Base-by-base conservation (phyloP, 2,888 invertebrate genomes). In the Orthosia gracilis region DNA sequence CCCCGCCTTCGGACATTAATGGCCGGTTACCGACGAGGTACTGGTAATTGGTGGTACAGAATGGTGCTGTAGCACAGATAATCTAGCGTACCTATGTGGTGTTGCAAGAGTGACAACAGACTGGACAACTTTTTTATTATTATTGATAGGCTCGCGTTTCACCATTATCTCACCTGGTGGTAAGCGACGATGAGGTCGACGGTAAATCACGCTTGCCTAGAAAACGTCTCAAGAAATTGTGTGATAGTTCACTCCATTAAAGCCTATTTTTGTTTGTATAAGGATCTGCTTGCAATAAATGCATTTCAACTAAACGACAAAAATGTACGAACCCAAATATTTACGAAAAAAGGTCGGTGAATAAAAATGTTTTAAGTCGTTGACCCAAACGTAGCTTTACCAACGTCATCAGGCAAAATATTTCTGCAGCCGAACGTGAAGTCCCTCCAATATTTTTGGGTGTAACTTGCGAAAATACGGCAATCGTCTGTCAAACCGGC, bases 401-500 rank as follows among this genome's bases (percentile, higher is more conserved):
- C 26, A 23, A 81, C 82, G 65, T 75, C 64, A 75, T 26, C 18
- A 7, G 49, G 55, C n/a, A 66, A 65, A 55, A 66, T 58, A 59
- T 26, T 49, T 59, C 17, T 21, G 52, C 47, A 40, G 47, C 15
- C 47, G 55, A 66, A 66, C 66, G 75, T 55, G 80, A 47, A 59
- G 40, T 1, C 23, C 23, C 63, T 52, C 23, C 47, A 2, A 31
- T n/a, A 55, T 58, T 71, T 74, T 73, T 71, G 67, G 67, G 57
- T 69, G 66, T 69, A 69, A 64, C 75, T 78, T 78, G 69, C 73
- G 72, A 86, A 83, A 72, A 78, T 62, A 76, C 69, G 55, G 55
- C 71, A 52, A 58, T 69, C 72, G 63, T 72, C 71, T 50, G 68
- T 52, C 62, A 57, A 74, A 77, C 84, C 61, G 62, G 77, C 64